These are phyloP conservation scores for Centropus unirufus DNA, from an alignment of 2,113 vertebrate species.

Conservation along the genomic window DNA sequence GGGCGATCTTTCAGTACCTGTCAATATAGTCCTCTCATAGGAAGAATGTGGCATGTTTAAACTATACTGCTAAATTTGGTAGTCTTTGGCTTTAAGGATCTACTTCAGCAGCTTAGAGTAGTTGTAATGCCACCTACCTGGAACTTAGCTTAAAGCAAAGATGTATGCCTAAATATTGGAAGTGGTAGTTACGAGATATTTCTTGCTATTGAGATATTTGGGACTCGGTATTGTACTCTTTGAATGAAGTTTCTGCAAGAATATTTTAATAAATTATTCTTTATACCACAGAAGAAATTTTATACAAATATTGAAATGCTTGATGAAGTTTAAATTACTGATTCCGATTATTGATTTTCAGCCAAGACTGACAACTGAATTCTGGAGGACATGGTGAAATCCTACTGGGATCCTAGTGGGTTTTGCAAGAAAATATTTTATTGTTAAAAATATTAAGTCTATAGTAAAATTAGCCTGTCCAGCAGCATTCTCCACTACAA, in stretches of 20 bases:
- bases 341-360: neutral
- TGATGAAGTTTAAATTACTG: neutral
- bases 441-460: neutral
- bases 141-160: neutral
- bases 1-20: neutral
- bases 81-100: neutral
- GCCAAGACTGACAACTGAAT: neutral
- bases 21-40: neutral
- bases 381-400: neutral
- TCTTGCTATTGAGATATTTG: neutral
- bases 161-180: neutral
- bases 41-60: neutral
- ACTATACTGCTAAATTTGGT: neutral
- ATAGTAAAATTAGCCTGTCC: neutral
- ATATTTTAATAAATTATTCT: neutral
- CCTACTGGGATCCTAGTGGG: rapidly evolving
- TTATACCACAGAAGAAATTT: neutral
- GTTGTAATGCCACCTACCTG: neutral
- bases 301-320: neutral
- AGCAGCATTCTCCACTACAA: neutral
- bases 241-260: neutral
- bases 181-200: neutral
- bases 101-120: neutral
- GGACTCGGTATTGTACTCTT: neutral
- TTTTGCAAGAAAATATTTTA: neutral